These are phyloP conservation scores for Cherax destructor DNA, from an alignment of 1,140 invertebrate species.

Conservation along the genomic window DNA sequence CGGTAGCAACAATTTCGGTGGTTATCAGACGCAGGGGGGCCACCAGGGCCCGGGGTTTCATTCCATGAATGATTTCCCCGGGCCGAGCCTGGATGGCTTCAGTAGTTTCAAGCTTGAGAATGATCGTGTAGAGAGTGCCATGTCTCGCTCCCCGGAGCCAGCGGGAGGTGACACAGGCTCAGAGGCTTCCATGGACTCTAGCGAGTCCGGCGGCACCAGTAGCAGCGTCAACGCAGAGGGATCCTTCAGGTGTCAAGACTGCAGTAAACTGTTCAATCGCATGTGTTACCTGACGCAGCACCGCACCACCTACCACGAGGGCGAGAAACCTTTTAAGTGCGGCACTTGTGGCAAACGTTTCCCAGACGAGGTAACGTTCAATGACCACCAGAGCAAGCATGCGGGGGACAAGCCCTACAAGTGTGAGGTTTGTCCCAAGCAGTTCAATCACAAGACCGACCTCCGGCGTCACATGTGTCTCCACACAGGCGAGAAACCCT, in stretches of 20 bases:
- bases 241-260: slow-evolving; percentile 84
- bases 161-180: slow-evolving; percentile 63
- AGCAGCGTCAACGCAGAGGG: slow-evolving; percentile 73
- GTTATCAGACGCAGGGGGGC: slow-evolving; percentile 66
- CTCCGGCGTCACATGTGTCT: slow-evolving; percentile 90
- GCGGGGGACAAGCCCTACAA: slow-evolving; percentile 91
- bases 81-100: slow-evolving; percentile 61
- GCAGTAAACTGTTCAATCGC: slow-evolving; percentile 89
- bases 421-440: slow-evolving; percentile 90
- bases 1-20: slow-evolving; percentile 62
- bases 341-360: slow-evolving; percentile 89
- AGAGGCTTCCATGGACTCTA: slow-evolving; percentile 69
- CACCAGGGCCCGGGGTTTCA: slow-evolving; percentile 71
- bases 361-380: slow-evolving; percentile 81
- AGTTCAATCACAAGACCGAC: slow-evolving; percentile 94
- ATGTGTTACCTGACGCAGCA: slow-evolving; percentile 91
- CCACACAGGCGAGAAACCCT: slow-evolving; percentile 86
- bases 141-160: slow-evolving; percentile 43
- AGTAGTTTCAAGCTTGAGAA: slow-evolving; percentile 54
- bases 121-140: slow-evolving; percentile 9
- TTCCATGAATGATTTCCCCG: slow-evolving; percentile 71
- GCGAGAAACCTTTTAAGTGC: slow-evolving; percentile 90
- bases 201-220: slow-evolving; percentile 56
- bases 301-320: slow-evolving; percentile 91
- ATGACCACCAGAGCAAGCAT: slow-evolving; percentile 86